Base-by-base conservation (phyloP, 2,113 vertebrate genomes). In the Leucoraja erinaceus region DNA sequence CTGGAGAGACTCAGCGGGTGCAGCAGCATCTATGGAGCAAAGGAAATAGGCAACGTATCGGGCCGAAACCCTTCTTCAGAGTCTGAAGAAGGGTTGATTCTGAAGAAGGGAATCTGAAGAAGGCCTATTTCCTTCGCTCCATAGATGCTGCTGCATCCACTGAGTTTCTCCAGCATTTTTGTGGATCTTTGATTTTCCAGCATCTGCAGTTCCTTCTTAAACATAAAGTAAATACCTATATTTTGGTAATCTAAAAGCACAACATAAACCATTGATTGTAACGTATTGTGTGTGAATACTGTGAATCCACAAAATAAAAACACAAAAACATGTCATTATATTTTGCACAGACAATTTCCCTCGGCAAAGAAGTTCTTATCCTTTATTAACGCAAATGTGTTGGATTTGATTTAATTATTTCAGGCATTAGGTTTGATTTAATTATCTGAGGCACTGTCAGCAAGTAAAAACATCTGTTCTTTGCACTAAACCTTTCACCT, bases 381-480 rank as follows among this genome's bases (percentile, higher is more conserved):
- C 59, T 88, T 47, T 91, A 91, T 74, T 91, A 91, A 72, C 10
- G 38, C 22, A 91, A 72, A 91, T 72, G 38, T 70, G 68, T 72
- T 90, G 63, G 88, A 25, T 68, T 33, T 38, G 63, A 90, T 33
- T 70, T 90, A 90, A 90, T 90, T 70, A 90, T 68, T 33, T 68
- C n/a, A 63, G 61, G 61, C 63, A 59, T 38, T 22, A 5, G 59
- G 63, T 68, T 68, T 70, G 88, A 91, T 38, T 72, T 91, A 91
- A 91, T 91, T 72, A 74, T 72, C 6, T 91, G 68, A 22, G 22
- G 33, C 88, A 74, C 33, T 91, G 28, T 91, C 90, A 91, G 38
- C 72, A 91, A 91, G 90, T 91, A 91, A 70, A 72, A 91, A 54
- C 90, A 91, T 31, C 66, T 91, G 90, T 72, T 74, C 90, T 33